Base-by-base conservation (phyloP, 2,797 vertebrate species). In the Aratinga solstitialis region DNA sequence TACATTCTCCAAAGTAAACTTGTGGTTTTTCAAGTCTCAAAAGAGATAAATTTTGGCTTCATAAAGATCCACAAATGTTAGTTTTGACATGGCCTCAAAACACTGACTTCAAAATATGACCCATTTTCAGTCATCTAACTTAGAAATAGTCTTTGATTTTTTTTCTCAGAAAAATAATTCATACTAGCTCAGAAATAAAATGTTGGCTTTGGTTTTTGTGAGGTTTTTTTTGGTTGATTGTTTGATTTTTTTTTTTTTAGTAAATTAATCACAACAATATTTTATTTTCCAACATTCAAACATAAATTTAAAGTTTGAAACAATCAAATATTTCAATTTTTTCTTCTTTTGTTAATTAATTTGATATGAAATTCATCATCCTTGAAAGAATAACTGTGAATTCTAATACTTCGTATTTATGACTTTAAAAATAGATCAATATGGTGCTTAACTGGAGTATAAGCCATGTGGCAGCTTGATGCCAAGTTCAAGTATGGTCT, bases 391-490 rank as follows among this genome's bases (percentile, higher is more conserved):
- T 48, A 73, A 27, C 51, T 40, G 5, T 42, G 40, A 77, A 66
- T 84, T 92, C 43, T 76, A 93, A 65, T 34, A 75, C 7, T 1
- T 85, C 9, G 58, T 87, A 90, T 88, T 65, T 89, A 71, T 67
- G 45, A 83, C 20, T 20, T 67, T 83, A 87, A 93, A 89, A 93
- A 71, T 38, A 87, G 43, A 89, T 92, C 76, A 91, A 85, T 91
- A 80, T 77, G n/a, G 18, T 42, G 15, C 9, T 84, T 89, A 87
- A 91, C 13, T 36, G 38, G 14, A 58, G 9, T 45, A 48, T 27
- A 78, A 48, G 14, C 81, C 47, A 56, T 43, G 30, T 48, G 14
- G 65, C 65, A 91, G n/a, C n/a, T 58, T 56, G 32, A 62, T 84
- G 40, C 51, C 36, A 67, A 9, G 5, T 56, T 77, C 48, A 80